Conservation (phyloP, 2,888 invertebrate genomes). For the Cartodere bifasciata region DNA sequence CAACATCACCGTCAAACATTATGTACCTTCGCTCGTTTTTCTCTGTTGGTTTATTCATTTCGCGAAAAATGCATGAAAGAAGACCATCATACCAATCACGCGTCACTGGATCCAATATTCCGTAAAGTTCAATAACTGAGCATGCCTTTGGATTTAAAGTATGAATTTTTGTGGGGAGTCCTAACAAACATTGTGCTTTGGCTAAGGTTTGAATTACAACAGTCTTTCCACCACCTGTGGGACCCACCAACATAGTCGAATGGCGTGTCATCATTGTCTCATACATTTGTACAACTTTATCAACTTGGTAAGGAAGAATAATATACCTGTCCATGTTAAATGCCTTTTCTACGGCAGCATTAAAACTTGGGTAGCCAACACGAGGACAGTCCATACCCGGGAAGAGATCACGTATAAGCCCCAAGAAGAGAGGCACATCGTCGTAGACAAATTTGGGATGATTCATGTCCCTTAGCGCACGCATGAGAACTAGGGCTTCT, state of each 20-base stretch:
- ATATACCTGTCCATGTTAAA: conserved; percentile 56
- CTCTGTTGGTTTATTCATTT: conserved; percentile 70
- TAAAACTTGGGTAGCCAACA: conserved; percentile 78
- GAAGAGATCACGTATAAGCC: conserved; percentile 78
- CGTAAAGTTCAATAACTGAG: conserved; percentile 80
- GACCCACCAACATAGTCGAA: conserved; percentile 84
- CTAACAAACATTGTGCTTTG: conserved; percentile 63
- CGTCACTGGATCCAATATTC: conserved; percentile 71
- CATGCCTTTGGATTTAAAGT: conserved; percentile 84
- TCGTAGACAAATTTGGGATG: conserved; percentile 87
- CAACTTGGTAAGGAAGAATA: conserved; percentile 55
- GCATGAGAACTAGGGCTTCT: conserved; percentile 81
- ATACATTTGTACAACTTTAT: conserved; percentile 66
- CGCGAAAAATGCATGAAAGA: conserved; percentile 80
- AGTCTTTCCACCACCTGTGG: conserved; percentile 86
- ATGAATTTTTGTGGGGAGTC: conserved; percentile 64
- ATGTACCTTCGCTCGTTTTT: conserved; percentile 69
- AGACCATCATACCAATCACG: conserved; percentile 91
- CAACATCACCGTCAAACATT: conserved; percentile 87
- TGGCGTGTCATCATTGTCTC: conserved; percentile 93
- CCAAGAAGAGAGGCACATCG: conserved; percentile 80
- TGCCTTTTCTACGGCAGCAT: conserved; percentile 58
- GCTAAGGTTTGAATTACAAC: conserved; percentile 69
- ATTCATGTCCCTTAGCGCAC: conserved; percentile 86
- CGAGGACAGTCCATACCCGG: conserved; percentile 83